phyloP scores from a whole-genome alignment of 2,888 invertebrate species.

The Ectropis crepuscularia region DNA sequence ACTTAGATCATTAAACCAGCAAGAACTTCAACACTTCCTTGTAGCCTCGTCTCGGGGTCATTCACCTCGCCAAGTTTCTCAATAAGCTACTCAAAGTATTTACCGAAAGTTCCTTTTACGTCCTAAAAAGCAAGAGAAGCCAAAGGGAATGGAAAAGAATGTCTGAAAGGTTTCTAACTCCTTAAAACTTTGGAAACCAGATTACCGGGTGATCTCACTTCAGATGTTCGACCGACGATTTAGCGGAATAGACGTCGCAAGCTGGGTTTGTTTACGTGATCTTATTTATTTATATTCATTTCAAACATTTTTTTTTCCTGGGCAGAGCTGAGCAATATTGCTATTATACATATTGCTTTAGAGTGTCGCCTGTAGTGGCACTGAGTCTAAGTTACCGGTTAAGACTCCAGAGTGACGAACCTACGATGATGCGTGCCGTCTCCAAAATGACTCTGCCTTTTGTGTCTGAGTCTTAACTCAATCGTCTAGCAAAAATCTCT shows the following conservation, averaged over 20 bases:
- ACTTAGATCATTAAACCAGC: conserved; percentile 11
- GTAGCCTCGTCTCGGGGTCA: conserved; percentile 7
- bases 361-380: too few relatives aligned
- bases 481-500: too few relatives aligned
- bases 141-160: conserved; percentile 14
- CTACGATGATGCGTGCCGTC: too few relatives aligned
- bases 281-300: too few relatives aligned
- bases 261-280: not conserved
- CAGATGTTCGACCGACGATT: not conserved
- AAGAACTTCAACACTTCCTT: not conserved
- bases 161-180: conserved; percentile 17
- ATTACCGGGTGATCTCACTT: conserved; percentile 23
- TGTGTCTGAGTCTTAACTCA: too few relatives aligned
- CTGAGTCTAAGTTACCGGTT: too few relatives aligned
- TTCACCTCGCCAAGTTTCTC: conserved; percentile 22
- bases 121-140: conserved; percentile 16
- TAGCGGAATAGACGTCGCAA: conserved; percentile 1
- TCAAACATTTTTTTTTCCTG: too few relatives aligned
- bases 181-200: conserved; percentile 17
- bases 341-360: too few relatives aligned
- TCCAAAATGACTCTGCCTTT: too few relatives aligned
- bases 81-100: conserved; percentile 23
- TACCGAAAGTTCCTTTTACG: conserved; percentile 20
- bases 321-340: too few relatives aligned
- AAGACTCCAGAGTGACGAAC: too few relatives aligned